These are phyloP conservation scores for Kradibia gibbosae DNA, from an alignment of 1,140 invertebrate genomes.

Conservation along the genomic window DNA sequence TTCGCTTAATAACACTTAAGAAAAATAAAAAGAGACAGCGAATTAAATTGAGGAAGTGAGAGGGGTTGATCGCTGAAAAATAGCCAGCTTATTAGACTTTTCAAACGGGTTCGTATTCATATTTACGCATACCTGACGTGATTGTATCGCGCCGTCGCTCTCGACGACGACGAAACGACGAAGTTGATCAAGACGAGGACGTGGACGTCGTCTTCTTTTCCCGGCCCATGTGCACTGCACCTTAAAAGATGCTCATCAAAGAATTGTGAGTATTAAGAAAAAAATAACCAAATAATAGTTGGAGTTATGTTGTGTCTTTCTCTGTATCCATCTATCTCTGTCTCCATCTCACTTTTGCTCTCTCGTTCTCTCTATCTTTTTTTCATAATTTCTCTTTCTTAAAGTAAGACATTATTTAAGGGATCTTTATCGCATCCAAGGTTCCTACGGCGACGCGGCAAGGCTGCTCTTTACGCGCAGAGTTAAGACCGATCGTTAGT, in stretches of 20 bases:
- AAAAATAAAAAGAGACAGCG: not conserved
- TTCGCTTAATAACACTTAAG: not conserved
- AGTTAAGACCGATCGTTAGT: constrained; percentile 33
- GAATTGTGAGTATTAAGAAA: constrained; percentile 66
- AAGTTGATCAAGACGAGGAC: constrained; percentile 4
- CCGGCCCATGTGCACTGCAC: constrained; percentile 42
- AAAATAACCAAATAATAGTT: not conserved
- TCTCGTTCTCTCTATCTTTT: too few species aligned
- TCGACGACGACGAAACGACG: constrained; percentile 13
- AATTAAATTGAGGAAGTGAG: constrained; percentile 5
- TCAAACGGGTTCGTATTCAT: not conserved
- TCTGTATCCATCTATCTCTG: too few species aligned
- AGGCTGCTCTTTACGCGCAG: not conserved
- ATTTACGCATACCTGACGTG: not conserved
- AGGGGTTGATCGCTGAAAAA: not conserved
- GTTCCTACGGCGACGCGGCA: not conserved
- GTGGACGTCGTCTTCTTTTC: constrained; percentile 6
- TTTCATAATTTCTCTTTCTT: not conserved
- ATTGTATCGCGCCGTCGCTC: not conserved
- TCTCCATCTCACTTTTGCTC: too few species aligned
- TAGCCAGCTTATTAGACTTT: not conserved
- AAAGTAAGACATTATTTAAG: not conserved
- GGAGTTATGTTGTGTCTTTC: not conserved
- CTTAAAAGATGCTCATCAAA: constrained; percentile 69
- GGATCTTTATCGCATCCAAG: not conserved